These are phyloP conservation scores for Drosophila sulfurigaster DNA, from an alignment of 1,140 invertebrate species.

Conservation along the genomic window DNA sequence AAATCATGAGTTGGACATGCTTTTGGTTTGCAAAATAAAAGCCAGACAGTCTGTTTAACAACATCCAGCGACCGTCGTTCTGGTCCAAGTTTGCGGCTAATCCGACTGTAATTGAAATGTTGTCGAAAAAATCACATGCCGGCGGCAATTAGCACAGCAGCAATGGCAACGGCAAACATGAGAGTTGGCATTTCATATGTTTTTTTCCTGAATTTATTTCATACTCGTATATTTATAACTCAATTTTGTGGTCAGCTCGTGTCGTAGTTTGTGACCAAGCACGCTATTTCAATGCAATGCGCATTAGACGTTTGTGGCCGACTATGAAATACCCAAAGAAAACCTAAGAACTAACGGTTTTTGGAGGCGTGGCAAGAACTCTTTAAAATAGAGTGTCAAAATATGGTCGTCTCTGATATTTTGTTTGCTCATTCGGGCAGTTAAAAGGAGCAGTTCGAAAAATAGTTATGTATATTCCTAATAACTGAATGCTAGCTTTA, in stretches of 20 bases:
- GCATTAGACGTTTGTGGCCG: neutral
- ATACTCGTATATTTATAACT: slow-evolving; percentile 70
- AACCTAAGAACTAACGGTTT: too few species aligned
- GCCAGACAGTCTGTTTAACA: slow-evolving; percentile 6
- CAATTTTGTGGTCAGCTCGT: slow-evolving; percentile 57
- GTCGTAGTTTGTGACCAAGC: slow-evolving; percentile 47
- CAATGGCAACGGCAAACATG: slow-evolving; percentile 26
- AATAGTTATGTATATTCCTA: too few species aligned
- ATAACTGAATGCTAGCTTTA: neutral
- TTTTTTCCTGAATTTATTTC: slow-evolving; percentile 29
- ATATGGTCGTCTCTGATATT: too few species aligned
- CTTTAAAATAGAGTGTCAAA: too few species aligned
- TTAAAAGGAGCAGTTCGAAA: too few species aligned
- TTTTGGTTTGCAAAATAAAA: neutral
- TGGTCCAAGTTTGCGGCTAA: slow-evolving; percentile 25
- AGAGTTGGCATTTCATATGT: slow-evolving; percentile 22
- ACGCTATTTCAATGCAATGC: slow-evolving; percentile 15
- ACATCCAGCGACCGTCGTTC: neutral
- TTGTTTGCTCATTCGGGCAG: too few species aligned
- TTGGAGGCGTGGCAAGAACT: too few species aligned
- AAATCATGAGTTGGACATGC: slow-evolving; percentile 63
- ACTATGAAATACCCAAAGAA: neutral
- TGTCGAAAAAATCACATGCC: slow-evolving; percentile 66
- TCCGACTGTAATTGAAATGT: slow-evolving; percentile 71
- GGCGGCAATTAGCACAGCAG: slow-evolving; percentile 66